Evolutionary conservation across 2,113 vertebrate species (phyloP).

Genomic region (Lamprotornis superbus): DNA sequence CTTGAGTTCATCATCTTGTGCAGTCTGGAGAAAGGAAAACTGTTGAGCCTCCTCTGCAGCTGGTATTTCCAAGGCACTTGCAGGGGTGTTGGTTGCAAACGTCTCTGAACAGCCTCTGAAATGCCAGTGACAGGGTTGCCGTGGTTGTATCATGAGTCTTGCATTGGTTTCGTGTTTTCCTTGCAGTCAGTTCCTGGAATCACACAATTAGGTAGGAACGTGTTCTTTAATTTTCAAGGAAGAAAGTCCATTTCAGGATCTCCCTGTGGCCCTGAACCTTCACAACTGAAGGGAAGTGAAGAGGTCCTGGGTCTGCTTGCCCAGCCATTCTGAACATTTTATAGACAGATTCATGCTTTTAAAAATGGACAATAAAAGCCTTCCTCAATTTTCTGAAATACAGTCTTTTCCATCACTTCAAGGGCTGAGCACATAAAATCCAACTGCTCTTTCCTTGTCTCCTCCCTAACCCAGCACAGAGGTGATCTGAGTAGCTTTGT

Average conservation of each 20-base stretch:
- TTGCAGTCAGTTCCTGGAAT: conserved; percentile 66
- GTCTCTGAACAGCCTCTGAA: background rate
- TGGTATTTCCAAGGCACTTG: background rate
- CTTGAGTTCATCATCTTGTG: background rate
- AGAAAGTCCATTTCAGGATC: conserved; percentile 35
- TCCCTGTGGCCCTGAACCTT: background rate
- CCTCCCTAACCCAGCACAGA: background rate
- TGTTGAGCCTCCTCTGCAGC: background rate
- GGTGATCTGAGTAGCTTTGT: background rate
- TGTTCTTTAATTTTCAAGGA: conserved; percentile 48
- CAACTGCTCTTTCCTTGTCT: background rate
- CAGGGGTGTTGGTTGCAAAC: background rate
- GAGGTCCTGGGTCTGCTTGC: background rate
- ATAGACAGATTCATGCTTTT: background rate
- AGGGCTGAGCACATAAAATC: background rate
- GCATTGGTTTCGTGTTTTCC: background rate
- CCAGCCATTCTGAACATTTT: background rate
- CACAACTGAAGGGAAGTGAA: background rate
- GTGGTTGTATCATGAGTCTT: conserved; percentile 42
- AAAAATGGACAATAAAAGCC: background rate
- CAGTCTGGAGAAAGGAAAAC: background rate
- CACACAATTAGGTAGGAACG: conserved; percentile 52
- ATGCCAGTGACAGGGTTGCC: background rate
- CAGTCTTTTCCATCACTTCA: background rate
- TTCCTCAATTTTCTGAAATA: background rate